phyloP scores from a whole-genome alignment of 2,888 invertebrate genomes.

The Thera britannica region DNA sequence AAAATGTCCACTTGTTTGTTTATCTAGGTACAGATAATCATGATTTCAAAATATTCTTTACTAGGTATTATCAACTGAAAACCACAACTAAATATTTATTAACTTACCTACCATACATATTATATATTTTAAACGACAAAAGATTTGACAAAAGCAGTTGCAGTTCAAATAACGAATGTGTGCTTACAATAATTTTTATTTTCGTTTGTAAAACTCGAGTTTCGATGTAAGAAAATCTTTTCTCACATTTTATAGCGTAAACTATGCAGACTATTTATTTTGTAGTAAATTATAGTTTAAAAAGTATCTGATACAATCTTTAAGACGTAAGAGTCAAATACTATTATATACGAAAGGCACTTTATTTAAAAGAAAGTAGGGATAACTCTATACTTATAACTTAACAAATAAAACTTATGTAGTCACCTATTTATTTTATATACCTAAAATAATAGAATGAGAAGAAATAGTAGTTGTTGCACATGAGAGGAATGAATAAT shows the following conservation, averaged over 20 bases:
- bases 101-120: slow-evolving; percentile 1
- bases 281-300: slow-evolving; percentile 12
- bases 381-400: slow-evolving; percentile 37
- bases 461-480: slow-evolving; percentile 26
- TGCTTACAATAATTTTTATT: too few species aligned
- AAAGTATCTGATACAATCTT: slow-evolving; percentile 29
- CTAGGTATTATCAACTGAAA: not conserved
- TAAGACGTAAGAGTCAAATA: slow-evolving; percentile 34
- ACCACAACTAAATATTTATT: slow-evolving; percentile 2
- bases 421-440: slow-evolving; percentile 7
- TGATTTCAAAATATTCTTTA: not conserved
- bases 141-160: not conserved
- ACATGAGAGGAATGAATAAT: slow-evolving; percentile 33
- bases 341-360: slow-evolving; percentile 56
- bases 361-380: slow-evolving; percentile 51
- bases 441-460: slow-evolving; percentile 10
- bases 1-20: not conserved
- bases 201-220: not conserved
- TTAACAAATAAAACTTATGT: slow-evolving; percentile 26
- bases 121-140: not conserved
- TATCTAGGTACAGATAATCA: not conserved
- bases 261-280: not conserved
- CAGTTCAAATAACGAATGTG: too few species aligned
- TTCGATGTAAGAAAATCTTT: not conserved
- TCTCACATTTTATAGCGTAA: not conserved